Percentiles rank a stretch among this genome's conserved stretches.
phyloP scores from a whole-genome alignment of 2,113 vertebrate genomes.

The Erinaceus europaeus region DNA sequence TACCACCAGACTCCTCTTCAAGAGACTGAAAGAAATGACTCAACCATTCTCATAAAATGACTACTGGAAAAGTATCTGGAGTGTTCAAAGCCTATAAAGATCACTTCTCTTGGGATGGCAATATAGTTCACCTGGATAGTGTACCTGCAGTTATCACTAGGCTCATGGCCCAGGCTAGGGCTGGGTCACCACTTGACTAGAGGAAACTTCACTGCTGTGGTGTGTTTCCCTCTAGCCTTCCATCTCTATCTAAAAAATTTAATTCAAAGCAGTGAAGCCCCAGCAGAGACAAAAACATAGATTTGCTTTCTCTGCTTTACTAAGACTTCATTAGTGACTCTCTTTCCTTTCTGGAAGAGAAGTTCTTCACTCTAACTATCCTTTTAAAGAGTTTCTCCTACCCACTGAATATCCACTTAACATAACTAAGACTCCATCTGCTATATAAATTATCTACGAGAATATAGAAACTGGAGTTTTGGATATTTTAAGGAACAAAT shows the following conservation, averaged over 20 bases:
- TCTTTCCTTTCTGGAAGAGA: neutral
- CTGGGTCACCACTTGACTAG: too few species aligned
- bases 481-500: neutral
- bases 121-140: too few species aligned
- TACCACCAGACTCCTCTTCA: neutral
- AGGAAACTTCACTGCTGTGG: too few species aligned
- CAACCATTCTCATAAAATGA: neutral
- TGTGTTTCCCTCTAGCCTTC: too few species aligned
- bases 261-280: too few species aligned
- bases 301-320: neutral
- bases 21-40: constrained; percentile 10
- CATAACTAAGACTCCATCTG: neutral
- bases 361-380: neutral
- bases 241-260: too few species aligned
- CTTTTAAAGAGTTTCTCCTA: neutral
- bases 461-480: too few species aligned
- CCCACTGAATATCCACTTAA: neutral
- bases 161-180: too few species aligned
- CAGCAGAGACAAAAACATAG: too few species aligned
- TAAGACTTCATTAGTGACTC: neutral
- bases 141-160: too few species aligned
- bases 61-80: neutral
- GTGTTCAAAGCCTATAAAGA: neutral
- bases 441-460: neutral
- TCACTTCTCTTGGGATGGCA: too few species aligned